Evolutionary conservation across 2,113 vertebrate genomes (phyloP).

Genomic region (Halichoeres trimaculatus): DNA sequence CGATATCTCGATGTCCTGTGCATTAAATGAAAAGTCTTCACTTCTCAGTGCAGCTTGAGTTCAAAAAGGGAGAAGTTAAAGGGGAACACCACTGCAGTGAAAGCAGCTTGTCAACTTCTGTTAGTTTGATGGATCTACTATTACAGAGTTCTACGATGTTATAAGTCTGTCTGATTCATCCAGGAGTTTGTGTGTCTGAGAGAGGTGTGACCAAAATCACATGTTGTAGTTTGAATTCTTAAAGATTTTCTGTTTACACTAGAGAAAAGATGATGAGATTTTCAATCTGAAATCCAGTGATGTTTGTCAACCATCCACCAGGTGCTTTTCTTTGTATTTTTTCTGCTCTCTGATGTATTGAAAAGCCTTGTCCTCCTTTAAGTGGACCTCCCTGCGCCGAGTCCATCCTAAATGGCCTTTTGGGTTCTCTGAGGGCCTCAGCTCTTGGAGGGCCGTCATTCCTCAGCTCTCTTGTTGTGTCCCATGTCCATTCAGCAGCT

Average conservation of each 20-base stretch:
- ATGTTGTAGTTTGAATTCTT: not conserved
- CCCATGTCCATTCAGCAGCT: conserved; percentile 19
- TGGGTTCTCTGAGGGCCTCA: conserved; percentile 2
- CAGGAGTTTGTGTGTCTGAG: not conserved
- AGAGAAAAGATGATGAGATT: not conserved
- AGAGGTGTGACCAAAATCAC: not conserved
- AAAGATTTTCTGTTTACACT: not conserved
- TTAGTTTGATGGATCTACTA: too few relatives aligned
- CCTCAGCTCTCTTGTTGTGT: conserved; percentile 24
- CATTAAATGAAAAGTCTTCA: too few relatives aligned
- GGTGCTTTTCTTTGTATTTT: not conserved
- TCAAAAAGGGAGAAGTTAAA: too few relatives aligned
- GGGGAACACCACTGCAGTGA: too few relatives aligned
- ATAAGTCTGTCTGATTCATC: not conserved
- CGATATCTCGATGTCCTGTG: too few relatives aligned
- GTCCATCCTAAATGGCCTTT: not conserved
- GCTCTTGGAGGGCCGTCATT: conserved; percentile 11
- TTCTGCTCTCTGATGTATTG: not conserved
- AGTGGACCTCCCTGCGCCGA: not conserved
- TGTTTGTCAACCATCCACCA: not conserved
- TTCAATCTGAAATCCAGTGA: not conserved
- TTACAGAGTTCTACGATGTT: too few relatives aligned
- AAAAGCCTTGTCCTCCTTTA: not conserved
- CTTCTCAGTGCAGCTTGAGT: too few relatives aligned
- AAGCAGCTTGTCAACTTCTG: too few relatives aligned